These are phyloP conservation scores for Ennomos fuscantarius DNA, from an alignment of 2,888 invertebrate species.

Conservation along the genomic window DNA sequence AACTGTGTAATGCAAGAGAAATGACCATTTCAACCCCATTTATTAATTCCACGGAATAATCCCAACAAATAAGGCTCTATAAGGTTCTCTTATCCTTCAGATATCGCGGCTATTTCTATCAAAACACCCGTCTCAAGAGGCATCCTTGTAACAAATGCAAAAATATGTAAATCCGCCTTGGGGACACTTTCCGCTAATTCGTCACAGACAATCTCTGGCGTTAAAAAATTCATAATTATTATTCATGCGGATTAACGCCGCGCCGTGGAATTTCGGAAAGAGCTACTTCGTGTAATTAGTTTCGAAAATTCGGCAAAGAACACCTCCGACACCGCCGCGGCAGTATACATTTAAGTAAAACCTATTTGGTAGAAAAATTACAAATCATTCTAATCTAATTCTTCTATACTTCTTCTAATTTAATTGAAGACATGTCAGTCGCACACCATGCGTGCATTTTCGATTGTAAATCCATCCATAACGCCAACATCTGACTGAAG, in stretches of 20 bases:
- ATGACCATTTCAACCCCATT: neutral
- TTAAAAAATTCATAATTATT: constrained; percentile 64
- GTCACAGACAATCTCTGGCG: constrained; percentile 48
- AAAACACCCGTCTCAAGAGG: constrained; percentile 16
- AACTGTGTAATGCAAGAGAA: too few relatives aligned
- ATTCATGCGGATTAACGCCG: constrained; percentile 61
- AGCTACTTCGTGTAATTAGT: neutral
- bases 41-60: constrained; percentile 9
- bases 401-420: too few relatives aligned
- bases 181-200: constrained; percentile 56
- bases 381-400: too few relatives aligned
- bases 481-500: too few relatives aligned
- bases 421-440: too few relatives aligned
- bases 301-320: too few relatives aligned
- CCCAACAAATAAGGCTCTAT: constrained; percentile 14
- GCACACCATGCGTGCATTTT: too few relatives aligned
- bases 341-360: too few relatives aligned
- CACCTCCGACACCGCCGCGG: too few relatives aligned
- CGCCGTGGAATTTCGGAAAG: constrained; percentile 30
- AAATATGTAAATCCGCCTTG: constrained; percentile 57
- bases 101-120: constrained; percentile 13
- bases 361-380: too few relatives aligned
- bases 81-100: constrained; percentile 2
- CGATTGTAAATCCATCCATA: too few relatives aligned
- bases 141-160: constrained; percentile 43